A percentile compares a stretch with the other conserved stretches of the same genome.
These are phyloP conservation scores for Babylonia areolata DNA, from an alignment of 1,140 invertebrate genomes.

Conservation along the genomic window DNA sequence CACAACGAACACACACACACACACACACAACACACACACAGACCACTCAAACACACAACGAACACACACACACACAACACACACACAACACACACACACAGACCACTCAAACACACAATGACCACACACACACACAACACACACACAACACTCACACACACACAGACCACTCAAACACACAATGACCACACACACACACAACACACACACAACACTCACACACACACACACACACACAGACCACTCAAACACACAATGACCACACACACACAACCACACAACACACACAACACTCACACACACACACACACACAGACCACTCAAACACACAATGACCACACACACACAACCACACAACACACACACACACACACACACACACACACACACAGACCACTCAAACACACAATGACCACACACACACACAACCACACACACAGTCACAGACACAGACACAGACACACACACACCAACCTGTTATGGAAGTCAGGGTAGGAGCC, in stretches of 20 bases:
- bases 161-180: not conserved
- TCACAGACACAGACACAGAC: not conserved
- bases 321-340: not conserved
- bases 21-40: too few species aligned
- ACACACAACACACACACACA: too few species aligned
- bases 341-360: not conserved
- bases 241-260: not conserved
- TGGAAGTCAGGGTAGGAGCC: conserved; percentile 83
- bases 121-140: not conserved
- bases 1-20: too few species aligned
- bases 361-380: not conserved
- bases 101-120: too few species aligned
- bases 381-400: not conserved
- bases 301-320: not conserved
- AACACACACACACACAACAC: too few species aligned
- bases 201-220: conserved; percentile 1
- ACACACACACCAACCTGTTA: conserved; percentile 71
- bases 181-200: not conserved
- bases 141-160: not conserved
- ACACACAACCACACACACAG: conserved; percentile 45
- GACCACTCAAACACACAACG: too few species aligned
- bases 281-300: conserved; percentile 11
- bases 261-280: not conserved
- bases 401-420: not conserved
- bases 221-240: not conserved